Evolutionary conservation across 2,888 invertebrate species (phyloP).

Genomic region (Temnothorax ravouxi): DNA sequence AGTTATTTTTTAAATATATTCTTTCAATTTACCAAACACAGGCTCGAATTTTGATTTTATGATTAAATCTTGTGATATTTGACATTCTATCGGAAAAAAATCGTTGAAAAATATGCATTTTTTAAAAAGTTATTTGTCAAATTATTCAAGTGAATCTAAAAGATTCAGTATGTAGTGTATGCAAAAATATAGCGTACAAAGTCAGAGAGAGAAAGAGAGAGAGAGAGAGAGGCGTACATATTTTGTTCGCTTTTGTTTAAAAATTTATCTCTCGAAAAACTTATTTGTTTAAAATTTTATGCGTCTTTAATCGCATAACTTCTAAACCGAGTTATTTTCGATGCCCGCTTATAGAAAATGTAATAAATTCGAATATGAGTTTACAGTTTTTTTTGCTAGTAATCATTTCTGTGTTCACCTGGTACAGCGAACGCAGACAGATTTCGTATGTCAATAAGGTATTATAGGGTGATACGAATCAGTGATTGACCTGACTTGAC

Average conservation of each 20-base stretch:
- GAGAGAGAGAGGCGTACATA: neutral
- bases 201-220: neutral
- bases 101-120: neutral
- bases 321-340: neutral
- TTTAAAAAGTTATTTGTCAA: neutral
- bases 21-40: neutral
- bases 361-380: neutral
- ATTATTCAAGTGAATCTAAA: neutral
- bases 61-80: neutral
- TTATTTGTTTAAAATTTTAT: neutral
- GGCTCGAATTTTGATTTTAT: neutral
- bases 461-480: neutral
- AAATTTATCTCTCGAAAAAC: neutral
- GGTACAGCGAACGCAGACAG: neutral
- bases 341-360: neutral
- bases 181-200: neutral
- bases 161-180: neutral
- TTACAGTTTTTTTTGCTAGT: neutral
- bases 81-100: neutral
- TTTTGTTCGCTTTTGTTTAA: neutral
- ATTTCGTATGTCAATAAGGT: constrained; percentile 15
- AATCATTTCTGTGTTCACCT: neutral
- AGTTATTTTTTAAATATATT: neutral
- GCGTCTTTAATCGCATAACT: neutral
- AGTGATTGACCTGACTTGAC: neutral